Evolutionary conservation across 2,888 invertebrate species (phyloP).

Genomic region (Masnerella sp.): DNA sequence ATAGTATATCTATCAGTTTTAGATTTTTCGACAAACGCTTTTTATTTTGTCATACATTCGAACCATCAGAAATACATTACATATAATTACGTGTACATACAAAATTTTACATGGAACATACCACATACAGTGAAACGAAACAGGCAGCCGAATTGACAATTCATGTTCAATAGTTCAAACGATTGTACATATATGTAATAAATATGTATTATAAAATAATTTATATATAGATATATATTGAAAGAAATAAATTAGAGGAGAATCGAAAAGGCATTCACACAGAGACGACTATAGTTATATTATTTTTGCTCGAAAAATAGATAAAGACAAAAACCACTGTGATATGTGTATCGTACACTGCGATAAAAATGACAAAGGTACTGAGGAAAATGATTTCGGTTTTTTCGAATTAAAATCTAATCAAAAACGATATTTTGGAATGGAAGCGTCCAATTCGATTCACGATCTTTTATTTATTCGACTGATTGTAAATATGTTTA

Average conservation of each 20-base stretch:
- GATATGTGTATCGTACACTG: constrained; percentile 45
- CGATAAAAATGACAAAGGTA: constrained; percentile 21
- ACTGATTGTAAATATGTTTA: constrained; percentile 74
- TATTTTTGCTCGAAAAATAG: constrained; percentile 46
- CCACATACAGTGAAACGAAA: too few relatives aligned
- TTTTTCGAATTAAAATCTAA: constrained; percentile 11
- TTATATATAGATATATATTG: constrained; percentile 52
- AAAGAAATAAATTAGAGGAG: constrained; percentile 23
- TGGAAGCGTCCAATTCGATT: constrained; percentile 18
- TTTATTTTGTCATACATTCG: too few relatives aligned
- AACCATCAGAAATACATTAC: too few relatives aligned
- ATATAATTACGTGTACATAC: too few relatives aligned
- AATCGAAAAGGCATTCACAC: constrained; percentile 34
- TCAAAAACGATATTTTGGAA: constrained; percentile 41
- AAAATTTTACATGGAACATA: too few relatives aligned
- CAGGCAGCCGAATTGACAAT: constrained; percentile 16
- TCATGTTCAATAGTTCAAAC: constrained; percentile 25
- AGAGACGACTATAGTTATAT: constrained; percentile 37
- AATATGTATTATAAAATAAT: constrained; percentile 50
- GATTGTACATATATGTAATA: constrained; percentile 42
- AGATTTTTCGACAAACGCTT: too few relatives aligned
- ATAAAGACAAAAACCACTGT: constrained; percentile 51
- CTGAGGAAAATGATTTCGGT: constrained; percentile 5
- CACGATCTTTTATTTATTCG: constrained; percentile 69
- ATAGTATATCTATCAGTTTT: too few relatives aligned